phyloP scores from a whole-genome alignment of 2,888 invertebrate genomes.

The Folsomia candida region DNA sequence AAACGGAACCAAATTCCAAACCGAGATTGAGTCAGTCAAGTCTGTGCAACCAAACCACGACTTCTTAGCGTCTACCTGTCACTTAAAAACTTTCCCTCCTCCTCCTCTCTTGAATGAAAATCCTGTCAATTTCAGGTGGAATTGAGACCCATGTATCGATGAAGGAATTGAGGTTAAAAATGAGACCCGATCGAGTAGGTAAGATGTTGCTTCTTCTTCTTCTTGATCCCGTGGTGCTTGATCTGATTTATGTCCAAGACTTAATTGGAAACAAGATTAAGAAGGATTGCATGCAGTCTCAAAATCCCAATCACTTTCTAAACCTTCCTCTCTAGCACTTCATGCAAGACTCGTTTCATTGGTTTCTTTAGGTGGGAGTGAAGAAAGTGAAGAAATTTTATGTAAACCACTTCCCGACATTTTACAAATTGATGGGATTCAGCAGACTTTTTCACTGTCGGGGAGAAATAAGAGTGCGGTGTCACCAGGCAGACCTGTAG shows the following conservation, averaged over 20 bases:
- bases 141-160: no score
- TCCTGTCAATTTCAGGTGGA: no score
- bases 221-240: no score
- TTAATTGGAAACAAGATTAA: neutral
- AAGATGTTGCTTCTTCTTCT: no score
- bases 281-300: neutral
- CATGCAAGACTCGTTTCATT: no score
- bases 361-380: neutral
- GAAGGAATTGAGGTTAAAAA: neutral
- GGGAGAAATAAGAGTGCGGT: neutral
- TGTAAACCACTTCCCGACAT: neutral
- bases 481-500: neutral
- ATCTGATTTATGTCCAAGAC: neutral
- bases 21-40: neutral
- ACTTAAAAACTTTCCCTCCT: neutral
- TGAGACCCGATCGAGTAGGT: neutral
- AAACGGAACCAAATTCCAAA: neutral
- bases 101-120: neutral
- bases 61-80: no score
- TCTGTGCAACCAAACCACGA: neutral
- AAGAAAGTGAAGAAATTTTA: neutral
- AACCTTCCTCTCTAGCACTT: no score
- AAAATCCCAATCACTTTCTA: no score
- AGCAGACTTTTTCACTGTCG: conserved; percentile 12
- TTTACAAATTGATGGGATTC: neutral